Evolutionary conservation across 2,797 vertebrate genomes (phyloP).

Genomic region (Zenarchopterus dispar): DNA sequence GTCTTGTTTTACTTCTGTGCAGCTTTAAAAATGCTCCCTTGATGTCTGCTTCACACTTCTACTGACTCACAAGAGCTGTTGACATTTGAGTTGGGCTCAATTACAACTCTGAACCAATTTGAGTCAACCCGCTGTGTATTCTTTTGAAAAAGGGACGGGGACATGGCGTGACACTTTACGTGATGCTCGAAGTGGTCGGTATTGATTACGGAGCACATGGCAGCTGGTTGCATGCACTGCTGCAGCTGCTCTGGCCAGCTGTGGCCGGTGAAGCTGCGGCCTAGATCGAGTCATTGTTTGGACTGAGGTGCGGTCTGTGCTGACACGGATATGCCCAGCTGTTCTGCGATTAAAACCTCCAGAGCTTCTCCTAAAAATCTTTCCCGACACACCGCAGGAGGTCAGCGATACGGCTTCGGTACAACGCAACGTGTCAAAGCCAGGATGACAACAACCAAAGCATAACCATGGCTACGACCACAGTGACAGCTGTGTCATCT

Average conservation of each 20-base stretch:
- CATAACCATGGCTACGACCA: background rate
- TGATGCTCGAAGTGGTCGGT: background rate
- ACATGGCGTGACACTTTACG: background rate
- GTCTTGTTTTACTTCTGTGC: too few species aligned
- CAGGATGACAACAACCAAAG: background rate
- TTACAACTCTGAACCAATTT: background rate
- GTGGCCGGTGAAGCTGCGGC: background rate
- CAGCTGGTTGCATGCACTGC: background rate
- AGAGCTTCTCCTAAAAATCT: background rate
- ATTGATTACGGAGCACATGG: conserved; percentile 6
- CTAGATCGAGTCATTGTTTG: background rate
- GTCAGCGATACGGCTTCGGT: conserved; percentile 1
- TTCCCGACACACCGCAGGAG: background rate
- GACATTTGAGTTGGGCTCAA: background rate
- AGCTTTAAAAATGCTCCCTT: too few species aligned
- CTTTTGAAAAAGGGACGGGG: too few species aligned
- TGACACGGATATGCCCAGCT: background rate
- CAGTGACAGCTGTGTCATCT: conserved; percentile 7
- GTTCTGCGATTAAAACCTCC: background rate
- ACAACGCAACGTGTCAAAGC: background rate
- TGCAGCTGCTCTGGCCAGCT: conserved; percentile 4
- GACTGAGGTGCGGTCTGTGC: background rate
- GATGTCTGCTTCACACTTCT: too few species aligned
- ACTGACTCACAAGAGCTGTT: background rate
- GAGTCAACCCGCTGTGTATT: background rate